Evolutionary conservation across 2,113 vertebrate genomes (phyloP).

Genomic region (Microtus montanus): DNA sequence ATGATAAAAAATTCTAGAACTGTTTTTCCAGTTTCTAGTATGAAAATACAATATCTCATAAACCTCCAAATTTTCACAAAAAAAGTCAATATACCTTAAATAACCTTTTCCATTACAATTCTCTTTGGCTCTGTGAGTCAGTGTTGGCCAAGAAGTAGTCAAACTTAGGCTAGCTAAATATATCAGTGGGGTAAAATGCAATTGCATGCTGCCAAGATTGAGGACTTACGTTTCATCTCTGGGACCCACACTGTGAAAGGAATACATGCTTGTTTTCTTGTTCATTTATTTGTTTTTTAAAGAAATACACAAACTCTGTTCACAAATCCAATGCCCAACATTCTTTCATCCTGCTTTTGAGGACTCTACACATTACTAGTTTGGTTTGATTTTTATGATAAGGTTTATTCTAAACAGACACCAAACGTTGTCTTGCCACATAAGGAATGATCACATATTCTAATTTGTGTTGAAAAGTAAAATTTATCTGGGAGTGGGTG

Average conservation of each 20-base stretch:
- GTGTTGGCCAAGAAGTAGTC: neutral
- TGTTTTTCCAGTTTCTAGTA: neutral
- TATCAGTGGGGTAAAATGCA: neutral
- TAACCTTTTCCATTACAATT: neutral
- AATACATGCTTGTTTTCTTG: neutral
- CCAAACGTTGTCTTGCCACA: neutral
- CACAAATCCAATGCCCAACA: neutral
- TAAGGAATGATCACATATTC: neutral
- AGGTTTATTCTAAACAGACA: neutral
- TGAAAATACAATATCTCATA: neutral
- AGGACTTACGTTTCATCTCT: neutral
- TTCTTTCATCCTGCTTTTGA: neutral
- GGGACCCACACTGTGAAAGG: neutral
- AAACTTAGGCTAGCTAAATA: neutral
- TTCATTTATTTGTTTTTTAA: neutral
- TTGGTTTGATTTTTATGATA: neutral
- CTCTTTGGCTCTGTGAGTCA: neutral
- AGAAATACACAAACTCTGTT: neutral
- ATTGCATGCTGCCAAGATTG: neutral
- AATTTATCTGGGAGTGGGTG: neutral
- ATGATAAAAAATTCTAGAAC: neutral
- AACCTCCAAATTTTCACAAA: neutral
- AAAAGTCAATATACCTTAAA: neutral
- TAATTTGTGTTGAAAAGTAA: neutral
- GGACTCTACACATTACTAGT: neutral